Evolutionary conservation across 2,797 vertebrate genomes (phyloP), one percentile per base, ranked within the genome.

Genomic region (Emydoidea blandingii): DNA sequence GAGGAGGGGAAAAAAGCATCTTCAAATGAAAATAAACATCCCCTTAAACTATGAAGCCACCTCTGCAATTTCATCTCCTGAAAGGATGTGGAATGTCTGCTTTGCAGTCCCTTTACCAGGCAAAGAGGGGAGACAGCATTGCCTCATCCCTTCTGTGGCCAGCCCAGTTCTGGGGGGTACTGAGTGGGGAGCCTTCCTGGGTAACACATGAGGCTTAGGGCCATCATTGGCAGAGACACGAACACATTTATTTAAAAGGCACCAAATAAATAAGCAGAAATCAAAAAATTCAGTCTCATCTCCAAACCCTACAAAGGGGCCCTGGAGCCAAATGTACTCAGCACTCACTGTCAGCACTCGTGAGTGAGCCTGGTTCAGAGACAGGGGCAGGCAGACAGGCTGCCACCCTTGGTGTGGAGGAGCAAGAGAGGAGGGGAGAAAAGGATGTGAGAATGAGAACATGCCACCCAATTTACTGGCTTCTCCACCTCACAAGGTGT

Each of bases 391-490:
- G 57, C 41, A 85, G 44, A 50, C 1, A 31, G 31, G 85, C 41
- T 90, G 56, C 76, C 11, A 34, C 7, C 8, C 50, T 65, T 19
- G 62, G 34, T n/a, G 34, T 68, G n/a, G n/a, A 10, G 65, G 65
- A 37, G 18, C 18, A 19, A 37, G n/a, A n/a, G 65, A 68, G 59
- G n/a, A 10, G n/a, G n/a, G 59, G 18, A 37, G 16, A 68, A 37
- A 68, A n/a, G n/a, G 34, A 68, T 68, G n/a, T 37, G 65, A 10
- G 8, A 68, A 68, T 68, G 85, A 83, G 76, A 76, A 81, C 6
- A 52, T 91, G 18, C n/a, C 65, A 21, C 0, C 0, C 0, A 0
- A 0, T n/a, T 79, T 52, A n/a, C 14, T 52, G 37, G 34, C 50
- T 87, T 56, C 85, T 19, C 29, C 19, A 21, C 80, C 41, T 19